Conservation (phyloP, 2,113 vertebrate genomes). For the Hippocampus zosterae region DNA sequence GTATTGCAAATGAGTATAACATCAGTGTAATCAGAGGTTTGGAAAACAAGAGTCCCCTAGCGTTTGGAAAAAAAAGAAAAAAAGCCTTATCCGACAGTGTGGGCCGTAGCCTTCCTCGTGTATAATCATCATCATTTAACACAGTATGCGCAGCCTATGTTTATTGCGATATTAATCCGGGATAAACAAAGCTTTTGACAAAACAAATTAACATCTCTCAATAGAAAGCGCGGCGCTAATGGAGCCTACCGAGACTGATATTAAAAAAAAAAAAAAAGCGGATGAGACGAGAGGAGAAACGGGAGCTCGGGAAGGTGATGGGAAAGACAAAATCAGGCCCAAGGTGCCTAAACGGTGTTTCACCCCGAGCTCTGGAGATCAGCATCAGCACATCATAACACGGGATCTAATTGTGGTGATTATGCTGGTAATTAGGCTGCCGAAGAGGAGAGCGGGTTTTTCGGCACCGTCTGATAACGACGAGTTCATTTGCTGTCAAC, state of each 20-base stretch:
- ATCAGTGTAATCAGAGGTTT: slow-evolving; percentile 72
- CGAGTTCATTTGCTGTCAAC: slow-evolving; percentile 55
- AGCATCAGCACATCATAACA: slow-evolving; percentile 59
- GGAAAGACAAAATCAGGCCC: slow-evolving; percentile 38
- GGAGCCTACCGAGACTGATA: slow-evolving; percentile 68
- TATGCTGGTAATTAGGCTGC: slow-evolving; percentile 36
- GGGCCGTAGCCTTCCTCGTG: slow-evolving; percentile 50
- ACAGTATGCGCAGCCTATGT: slow-evolving; percentile 57
- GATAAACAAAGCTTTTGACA: slow-evolving; percentile 76
- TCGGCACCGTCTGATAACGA: slow-evolving; percentile 44
- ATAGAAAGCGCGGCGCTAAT: slow-evolving; percentile 58
- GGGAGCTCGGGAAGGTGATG: slow-evolving; percentile 20
- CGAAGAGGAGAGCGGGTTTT: slow-evolving; percentile 39
- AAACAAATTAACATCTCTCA: slow-evolving; percentile 70
- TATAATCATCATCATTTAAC: slow-evolving; percentile 77
- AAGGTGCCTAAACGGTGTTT: slow-evolving; percentile 57
- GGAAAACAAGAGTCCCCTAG: slow-evolving; percentile 54
- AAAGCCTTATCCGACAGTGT: slow-evolving; percentile 49
- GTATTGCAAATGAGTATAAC: slow-evolving; percentile 61
- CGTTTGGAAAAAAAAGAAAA: slow-evolving; percentile 6
- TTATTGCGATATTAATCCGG: slow-evolving; percentile 74
- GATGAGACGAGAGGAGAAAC: slow-evolving; percentile 31
- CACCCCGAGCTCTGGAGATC: slow-evolving; percentile 54
- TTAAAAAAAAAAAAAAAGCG: slow-evolving; percentile 58
- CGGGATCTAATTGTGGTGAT: slow-evolving; percentile 53